Evolutionary conservation across 2,888 invertebrate genomes (phyloP).

Genomic region (Callosobruchus maculatus): DNA sequence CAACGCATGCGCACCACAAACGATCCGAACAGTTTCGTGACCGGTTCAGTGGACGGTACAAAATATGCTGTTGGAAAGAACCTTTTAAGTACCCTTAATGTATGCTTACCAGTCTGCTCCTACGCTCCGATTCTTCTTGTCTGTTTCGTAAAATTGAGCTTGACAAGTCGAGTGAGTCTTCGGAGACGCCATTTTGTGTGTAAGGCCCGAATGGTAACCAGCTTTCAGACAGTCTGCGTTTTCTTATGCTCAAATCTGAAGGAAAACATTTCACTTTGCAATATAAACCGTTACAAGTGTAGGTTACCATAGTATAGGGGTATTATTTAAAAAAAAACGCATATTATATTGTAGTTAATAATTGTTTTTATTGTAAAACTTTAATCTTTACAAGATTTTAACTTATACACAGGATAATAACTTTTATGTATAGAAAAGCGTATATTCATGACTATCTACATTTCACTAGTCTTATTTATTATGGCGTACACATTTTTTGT

Average conservation of each 20-base stretch:
- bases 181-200: background rate
- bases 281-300: too few species aligned
- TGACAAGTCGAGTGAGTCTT: background rate
- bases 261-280: background rate
- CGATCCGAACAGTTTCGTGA: too few species aligned
- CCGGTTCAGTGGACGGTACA: too few species aligned
- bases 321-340: too few species aligned
- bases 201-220: background rate
- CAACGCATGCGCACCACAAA: too few species aligned
- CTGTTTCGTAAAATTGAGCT: background rate
- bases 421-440: background rate
- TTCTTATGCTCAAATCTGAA: background rate
- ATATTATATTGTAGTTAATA: too few species aligned
- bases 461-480: background rate
- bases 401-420: background rate
- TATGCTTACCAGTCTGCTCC: background rate
- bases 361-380: background rate
- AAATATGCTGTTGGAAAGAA: too few species aligned
- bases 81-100: too few species aligned
- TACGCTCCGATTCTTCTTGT: background rate
- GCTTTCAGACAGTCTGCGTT: background rate
- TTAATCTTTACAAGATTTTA: background rate
- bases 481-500: background rate
- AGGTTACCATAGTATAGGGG: too few species aligned
- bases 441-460: background rate